Evolutionary conservation across 2,113 vertebrate genomes (phyloP).

Genomic region (Gyps fulvus): DNA sequence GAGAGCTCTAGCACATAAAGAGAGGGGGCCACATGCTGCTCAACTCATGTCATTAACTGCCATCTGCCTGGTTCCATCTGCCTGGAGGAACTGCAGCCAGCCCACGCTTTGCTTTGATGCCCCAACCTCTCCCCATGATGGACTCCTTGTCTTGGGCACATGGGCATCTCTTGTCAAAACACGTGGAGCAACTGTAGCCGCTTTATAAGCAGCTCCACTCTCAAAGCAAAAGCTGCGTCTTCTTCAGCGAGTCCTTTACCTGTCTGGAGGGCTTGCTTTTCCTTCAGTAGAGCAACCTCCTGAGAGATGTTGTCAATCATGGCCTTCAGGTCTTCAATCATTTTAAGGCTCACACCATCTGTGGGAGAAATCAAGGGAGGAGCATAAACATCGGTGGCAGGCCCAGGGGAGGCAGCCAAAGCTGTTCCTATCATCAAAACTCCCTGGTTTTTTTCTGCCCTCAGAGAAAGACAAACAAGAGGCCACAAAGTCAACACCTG

Average conservation of each 20-base stretch:
- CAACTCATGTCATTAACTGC: background rate
- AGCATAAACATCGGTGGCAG: background rate
- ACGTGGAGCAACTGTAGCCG: fast-evolving
- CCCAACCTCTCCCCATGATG: background rate
- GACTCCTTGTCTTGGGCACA: background rate
- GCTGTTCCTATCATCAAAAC: background rate
- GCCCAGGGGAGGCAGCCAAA: background rate
- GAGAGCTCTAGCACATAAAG: background rate
- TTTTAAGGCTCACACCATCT: conserved; percentile 73
- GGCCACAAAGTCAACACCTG: background rate
- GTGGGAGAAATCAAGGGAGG: background rate
- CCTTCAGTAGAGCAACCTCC: conserved; percentile 87
- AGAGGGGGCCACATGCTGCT: background rate
- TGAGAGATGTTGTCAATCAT: conserved; percentile 80
- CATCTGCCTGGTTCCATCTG: background rate
- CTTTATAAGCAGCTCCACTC: background rate
- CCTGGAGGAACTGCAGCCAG: background rate
- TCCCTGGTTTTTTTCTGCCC: background rate
- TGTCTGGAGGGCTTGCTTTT: conserved; percentile 90
- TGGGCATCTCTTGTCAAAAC: background rate
- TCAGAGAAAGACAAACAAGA: background rate
- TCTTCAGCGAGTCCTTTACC: conserved; percentile 63
- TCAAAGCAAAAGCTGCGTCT: background rate
- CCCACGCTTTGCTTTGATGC: background rate
- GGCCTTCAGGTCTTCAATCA: conserved; percentile 83